Evolutionary conservation across 2,797 vertebrate genomes (phyloP).

Genomic region (Artibeus jamaicensis): DNA sequence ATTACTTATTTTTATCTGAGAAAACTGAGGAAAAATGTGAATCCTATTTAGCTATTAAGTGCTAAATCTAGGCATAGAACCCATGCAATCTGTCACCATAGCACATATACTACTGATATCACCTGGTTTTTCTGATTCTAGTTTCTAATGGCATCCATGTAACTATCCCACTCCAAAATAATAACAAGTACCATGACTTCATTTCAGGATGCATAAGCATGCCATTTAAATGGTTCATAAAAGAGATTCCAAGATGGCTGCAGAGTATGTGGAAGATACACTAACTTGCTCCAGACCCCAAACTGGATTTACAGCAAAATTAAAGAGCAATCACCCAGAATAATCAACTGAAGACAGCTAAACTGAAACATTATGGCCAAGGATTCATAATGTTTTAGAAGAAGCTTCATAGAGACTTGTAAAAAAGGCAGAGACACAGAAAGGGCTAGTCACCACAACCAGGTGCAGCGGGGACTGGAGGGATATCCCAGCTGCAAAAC

Average conservation of each 20-base stretch:
- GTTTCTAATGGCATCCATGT: neutral
- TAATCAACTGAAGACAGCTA: neutral
- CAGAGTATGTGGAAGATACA: neutral
- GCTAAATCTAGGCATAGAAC: neutral
- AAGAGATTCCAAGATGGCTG: neutral
- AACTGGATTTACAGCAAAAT: neutral
- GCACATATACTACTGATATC: neutral
- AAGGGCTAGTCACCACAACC: too few relatives aligned
- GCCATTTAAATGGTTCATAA: neutral
- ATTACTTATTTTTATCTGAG: slow-evolving; percentile 5
- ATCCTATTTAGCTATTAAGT: neutral
- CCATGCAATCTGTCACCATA: neutral
- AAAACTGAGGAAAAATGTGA: neutral
- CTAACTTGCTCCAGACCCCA: neutral
- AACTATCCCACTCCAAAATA: neutral
- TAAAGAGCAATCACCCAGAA: neutral
- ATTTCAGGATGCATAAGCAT: neutral
- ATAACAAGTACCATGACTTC: neutral
- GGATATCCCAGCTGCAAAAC: too few relatives aligned
- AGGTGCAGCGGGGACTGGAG: too few relatives aligned
- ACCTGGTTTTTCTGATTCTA: neutral
- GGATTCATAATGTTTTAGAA: neutral
- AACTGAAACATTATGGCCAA: neutral
- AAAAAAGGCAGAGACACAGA: too few relatives aligned
- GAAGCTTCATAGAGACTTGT: too few relatives aligned